Evolutionary conservation across 2,797 vertebrate species (phyloP), one percentile per base, ranked within the genome.

Genomic region (Danio albolineatus): DNA sequence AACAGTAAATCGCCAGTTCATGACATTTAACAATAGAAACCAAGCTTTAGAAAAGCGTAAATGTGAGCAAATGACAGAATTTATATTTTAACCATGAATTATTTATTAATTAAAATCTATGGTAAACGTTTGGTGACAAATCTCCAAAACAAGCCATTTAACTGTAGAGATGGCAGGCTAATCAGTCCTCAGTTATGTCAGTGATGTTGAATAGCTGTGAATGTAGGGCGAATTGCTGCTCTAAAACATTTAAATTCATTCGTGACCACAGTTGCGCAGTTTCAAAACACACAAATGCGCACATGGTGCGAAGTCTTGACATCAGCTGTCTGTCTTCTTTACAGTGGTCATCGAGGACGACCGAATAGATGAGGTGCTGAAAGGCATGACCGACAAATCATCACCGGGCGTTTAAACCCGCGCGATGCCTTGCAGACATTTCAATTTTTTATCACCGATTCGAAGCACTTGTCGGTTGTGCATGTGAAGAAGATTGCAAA

Each of bases 321-420:
- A 43, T 43, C 28, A 36, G 19, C 48, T 79, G 51, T 73, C 12
- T 73, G 8, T 89, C 83, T 89, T 64, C 9, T 83, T 85, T 77
- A 86, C 96, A 98, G 97, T 99, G 94, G 97, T 98, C 89, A 99
- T 98, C 92, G 97, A 99, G 92, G 97, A 98, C 90, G 97, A 99
- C 94, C 95, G 97, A 94, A 97, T 98, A 97, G 97, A 99, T 91
- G 97, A 98, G 90, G 97, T 98, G 87, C 93, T 99, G 94, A 96
- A 98, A 93, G 97, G 97, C 88, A 97, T 98, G 96, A 95, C 95
- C 86, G 97, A 98, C 93, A 99, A 98, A 94, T 96, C 97, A 86
- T 96, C 97, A 88, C 95, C 97, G 51, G 97, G 96, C 93, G 97
- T 99, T 89, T 98, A 98, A 96, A 89, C 89, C 74, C 81, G 90